phyloP scores from a whole-genome alignment of 2,888 invertebrate species.

The Pollenia amentaria region DNA sequence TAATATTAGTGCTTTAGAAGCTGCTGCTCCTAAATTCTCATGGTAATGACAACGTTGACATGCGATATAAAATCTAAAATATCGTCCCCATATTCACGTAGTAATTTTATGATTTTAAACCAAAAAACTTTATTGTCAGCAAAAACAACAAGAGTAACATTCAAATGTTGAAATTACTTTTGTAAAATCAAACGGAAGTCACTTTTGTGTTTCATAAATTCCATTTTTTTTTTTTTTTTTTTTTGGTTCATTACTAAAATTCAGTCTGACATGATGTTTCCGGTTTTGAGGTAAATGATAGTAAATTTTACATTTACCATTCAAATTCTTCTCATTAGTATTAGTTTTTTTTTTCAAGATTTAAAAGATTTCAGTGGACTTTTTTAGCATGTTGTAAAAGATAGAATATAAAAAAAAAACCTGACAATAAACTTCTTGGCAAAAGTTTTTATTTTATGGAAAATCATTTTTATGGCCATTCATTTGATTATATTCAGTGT shows the following conservation, averaged over 20 bases:
- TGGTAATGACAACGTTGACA: background rate
- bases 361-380: constrained; percentile 6
- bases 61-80: background rate
- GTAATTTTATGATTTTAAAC: constrained; percentile 21
- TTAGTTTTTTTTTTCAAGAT: background rate
- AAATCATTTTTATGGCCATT: constrained; percentile 44
- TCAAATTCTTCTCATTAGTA: background rate
- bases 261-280: constrained; percentile 35
- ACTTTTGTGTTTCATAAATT: constrained; percentile 37
- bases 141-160: background rate
- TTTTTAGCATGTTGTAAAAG: background rate
- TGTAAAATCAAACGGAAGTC: constrained; percentile 28
- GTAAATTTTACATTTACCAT: constrained; percentile 18
- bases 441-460: constrained; percentile 50
- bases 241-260: constrained; percentile 55
- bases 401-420: constrained; percentile 20
- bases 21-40: background rate
- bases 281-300: constrained; percentile 40
- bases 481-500: constrained; percentile 21
- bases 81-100: background rate
- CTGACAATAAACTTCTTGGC: constrained; percentile 26
- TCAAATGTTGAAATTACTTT: constrained; percentile 3
- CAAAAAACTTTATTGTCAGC: constrained; percentile 7
- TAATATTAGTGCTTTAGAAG: background rate
- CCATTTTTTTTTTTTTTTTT: background rate